phyloP scores from a whole-genome alignment of 2,113 vertebrate species.

The Pelodiscus sinensis region DNA sequence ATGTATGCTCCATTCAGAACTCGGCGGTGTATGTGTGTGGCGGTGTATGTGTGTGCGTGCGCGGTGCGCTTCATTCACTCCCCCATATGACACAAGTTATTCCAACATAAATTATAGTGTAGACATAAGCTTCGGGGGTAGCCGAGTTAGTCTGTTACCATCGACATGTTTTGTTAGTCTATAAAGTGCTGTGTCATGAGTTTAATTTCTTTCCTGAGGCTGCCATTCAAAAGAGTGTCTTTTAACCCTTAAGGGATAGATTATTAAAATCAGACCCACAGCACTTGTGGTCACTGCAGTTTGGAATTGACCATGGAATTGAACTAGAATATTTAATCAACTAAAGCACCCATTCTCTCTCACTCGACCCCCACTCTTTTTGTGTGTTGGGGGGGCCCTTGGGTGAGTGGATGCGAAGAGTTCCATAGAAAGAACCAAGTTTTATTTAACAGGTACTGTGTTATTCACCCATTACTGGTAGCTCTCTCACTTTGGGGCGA shows the following conservation, averaged over 20 bases:
- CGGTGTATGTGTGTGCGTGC: too few species aligned
- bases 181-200: too few species aligned
- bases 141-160: too few species aligned
- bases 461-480: slow-evolving; percentile 22
- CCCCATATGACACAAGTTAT: too few species aligned
- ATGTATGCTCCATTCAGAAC: too few species aligned
- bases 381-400: neutral
- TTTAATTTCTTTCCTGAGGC: slow-evolving; percentile 6
- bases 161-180: too few species aligned
- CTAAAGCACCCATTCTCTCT: neutral
- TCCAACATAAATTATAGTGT: too few species aligned
- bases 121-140: neutral
- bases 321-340: neutral
- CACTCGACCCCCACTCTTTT: neutral
- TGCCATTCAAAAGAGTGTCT: neutral
- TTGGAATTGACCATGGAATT: neutral
- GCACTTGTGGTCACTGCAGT: neutral
- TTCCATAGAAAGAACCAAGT: neutral
- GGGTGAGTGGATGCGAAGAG: neutral
- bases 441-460: neutral
- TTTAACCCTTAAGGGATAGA: neutral
- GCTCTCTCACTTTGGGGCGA: neutral
- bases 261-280: neutral
- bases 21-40: too few species aligned
- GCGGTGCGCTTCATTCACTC: too few species aligned